Conservation (phyloP, 2,888 invertebrate species). For the Aelia acuminata region DNA sequence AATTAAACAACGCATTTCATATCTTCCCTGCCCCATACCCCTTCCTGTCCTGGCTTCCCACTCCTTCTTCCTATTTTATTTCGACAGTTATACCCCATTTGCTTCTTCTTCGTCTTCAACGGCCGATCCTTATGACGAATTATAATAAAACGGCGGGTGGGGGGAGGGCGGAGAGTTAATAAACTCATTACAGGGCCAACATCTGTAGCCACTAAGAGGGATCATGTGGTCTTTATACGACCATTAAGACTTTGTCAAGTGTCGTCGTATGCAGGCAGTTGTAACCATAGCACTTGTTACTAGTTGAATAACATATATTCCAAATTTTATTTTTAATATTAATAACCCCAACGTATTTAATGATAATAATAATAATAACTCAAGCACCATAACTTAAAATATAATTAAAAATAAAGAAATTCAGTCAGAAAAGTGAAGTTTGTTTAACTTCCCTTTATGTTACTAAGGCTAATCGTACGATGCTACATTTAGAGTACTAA, state of each 20-base stretch:
- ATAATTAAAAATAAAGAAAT: too few relatives aligned
- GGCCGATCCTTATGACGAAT: conserved; percentile 11
- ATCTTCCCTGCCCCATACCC: not conserved
- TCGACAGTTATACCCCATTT: conserved; percentile 25
- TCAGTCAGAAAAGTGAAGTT: too few relatives aligned
- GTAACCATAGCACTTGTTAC: not conserved
- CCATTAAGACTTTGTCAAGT: conserved; percentile 24
- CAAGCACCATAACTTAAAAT: too few relatives aligned
- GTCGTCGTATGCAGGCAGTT: not conserved
- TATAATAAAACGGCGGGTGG: not conserved
- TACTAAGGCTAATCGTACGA: too few relatives aligned
- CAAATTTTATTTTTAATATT: too few relatives aligned
- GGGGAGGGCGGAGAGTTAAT: not conserved
- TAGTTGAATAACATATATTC: not conserved
- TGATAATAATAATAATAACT: too few relatives aligned
- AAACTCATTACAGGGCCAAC: conserved; percentile 3
- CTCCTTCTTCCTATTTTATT: not conserved
- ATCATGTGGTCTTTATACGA: conserved; percentile 34
- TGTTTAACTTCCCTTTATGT: too few relatives aligned
- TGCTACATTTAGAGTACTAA: too few relatives aligned
- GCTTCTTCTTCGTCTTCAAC: not conserved
- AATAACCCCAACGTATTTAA: too few relatives aligned
- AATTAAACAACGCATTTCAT: conserved; percentile 50
- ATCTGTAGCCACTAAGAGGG: not conserved
- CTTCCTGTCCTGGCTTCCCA: not conserved